Conservation (phyloP, 1,140 invertebrate species). For the Heliothis subflexa region DNA sequence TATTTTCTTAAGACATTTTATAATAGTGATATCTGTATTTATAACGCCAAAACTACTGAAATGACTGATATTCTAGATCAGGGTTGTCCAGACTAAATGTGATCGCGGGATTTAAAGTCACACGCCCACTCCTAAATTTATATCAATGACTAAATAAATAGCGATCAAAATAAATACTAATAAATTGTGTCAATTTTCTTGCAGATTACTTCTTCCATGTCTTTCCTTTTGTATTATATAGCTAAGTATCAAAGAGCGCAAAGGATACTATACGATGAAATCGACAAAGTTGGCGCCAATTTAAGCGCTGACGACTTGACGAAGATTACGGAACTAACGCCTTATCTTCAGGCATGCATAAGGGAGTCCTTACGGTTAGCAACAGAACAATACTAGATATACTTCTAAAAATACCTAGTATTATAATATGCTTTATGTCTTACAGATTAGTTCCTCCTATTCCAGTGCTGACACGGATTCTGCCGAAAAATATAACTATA, state of each 20-base stretch:
- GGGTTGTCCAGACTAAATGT: too few relatives aligned
- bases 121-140: too few relatives aligned
- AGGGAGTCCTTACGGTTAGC: conserved; percentile 83
- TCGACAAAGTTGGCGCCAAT: conserved; percentile 80
- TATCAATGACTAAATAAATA: too few relatives aligned
- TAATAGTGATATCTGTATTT: too few relatives aligned
- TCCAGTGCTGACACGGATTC: conserved; percentile 88
- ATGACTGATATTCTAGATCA: too few relatives aligned
- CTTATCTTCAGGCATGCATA: conserved; percentile 86
- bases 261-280: conserved; percentile 84
- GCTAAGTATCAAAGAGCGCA: conserved; percentile 85
- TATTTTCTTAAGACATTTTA: too few relatives aligned
- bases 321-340: conserved; percentile 73
- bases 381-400: not conserved
- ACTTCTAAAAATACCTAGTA: not conserved
- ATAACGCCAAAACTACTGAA: too few relatives aligned
- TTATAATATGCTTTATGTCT: conserved; percentile 35
- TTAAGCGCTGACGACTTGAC: conserved; percentile 69
- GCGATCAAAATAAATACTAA: not conserved
- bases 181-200: conserved; percentile 34
- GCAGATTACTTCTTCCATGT: conserved; percentile 78
- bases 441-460: conserved; percentile 88
- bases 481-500: conserved; percentile 89
- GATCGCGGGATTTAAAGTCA: too few relatives aligned
- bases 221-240: conserved; percentile 79